phyloP scores from a whole-genome alignment of 2,113 vertebrate species.

The Malaclemys terrapin region DNA sequence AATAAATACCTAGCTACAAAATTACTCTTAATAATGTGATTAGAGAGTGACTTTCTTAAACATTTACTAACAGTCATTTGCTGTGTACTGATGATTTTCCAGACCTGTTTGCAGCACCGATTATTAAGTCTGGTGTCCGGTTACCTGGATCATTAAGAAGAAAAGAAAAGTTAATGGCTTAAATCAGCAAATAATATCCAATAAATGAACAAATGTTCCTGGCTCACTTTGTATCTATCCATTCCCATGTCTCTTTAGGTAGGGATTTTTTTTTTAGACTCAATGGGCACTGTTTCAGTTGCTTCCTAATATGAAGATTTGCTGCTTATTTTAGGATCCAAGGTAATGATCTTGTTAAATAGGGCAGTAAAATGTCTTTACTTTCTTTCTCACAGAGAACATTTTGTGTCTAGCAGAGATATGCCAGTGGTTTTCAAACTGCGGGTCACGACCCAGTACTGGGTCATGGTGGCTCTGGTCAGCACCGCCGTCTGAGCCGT shows the following conservation, averaged over 20 bases:
- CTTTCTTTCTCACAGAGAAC: constrained; percentile 3
- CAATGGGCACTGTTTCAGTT: neutral
- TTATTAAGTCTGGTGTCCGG: neutral
- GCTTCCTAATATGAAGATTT: neutral
- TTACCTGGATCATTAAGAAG: neutral
- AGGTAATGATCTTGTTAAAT: constrained; percentile 10
- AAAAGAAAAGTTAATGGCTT: neutral
- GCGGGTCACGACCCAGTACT: no score
- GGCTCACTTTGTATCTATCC: neutral
- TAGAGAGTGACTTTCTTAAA: neutral
- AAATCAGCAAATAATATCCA: neutral
- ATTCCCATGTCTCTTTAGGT: neutral
- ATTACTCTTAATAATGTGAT: neutral
- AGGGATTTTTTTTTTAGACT: neutral
- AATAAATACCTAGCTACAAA: neutral
- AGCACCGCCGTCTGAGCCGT: no score
- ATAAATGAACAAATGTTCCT: neutral
- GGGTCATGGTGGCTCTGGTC: no score
- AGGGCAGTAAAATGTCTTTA: neutral
- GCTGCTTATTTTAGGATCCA: neutral
- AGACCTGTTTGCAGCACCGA: neutral
- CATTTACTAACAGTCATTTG: neutral
- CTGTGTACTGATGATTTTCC: neutral
- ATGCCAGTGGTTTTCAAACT: no score
- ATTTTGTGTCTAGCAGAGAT: neutral